Percentiles rank a stretch among this genome's conserved stretches.
phyloP scores from a whole-genome alignment of 2,797 vertebrate species.

The Gobio occitaniae region DNA sequence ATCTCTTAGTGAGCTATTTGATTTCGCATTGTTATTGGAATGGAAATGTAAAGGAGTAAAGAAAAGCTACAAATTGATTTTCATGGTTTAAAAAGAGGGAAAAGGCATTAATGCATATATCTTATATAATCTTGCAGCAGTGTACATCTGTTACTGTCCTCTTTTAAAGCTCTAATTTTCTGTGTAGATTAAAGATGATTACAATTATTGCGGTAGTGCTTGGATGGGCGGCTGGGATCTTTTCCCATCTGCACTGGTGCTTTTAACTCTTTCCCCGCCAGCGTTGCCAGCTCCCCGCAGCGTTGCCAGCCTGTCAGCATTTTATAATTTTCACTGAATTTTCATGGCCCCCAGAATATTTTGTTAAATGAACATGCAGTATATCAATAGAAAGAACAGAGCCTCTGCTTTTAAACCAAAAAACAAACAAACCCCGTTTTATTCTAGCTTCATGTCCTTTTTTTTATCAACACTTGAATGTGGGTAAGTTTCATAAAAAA shows the following conservation, averaged over 20 bases:
- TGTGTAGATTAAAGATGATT: slow-evolving; percentile 39
- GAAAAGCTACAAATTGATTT: slow-evolving; percentile 35
- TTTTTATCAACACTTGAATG: too few species aligned
- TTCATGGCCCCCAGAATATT: too few species aligned
- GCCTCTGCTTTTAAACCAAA: too few species aligned
- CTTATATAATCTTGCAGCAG: slow-evolving; percentile 28
- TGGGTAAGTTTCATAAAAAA: too few species aligned
- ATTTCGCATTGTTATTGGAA: slow-evolving; percentile 6
- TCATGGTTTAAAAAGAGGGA: slow-evolving; percentile 29
- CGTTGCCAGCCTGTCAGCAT: too few species aligned
- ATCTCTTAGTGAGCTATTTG: slow-evolving; percentile 11
- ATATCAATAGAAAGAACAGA: too few species aligned
- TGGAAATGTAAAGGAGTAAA: slow-evolving; percentile 34
- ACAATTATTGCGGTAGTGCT: not conserved
- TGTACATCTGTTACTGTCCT: slow-evolving; percentile 12
- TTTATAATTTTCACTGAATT: too few species aligned
- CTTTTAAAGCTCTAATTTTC: slow-evolving; percentile 29
- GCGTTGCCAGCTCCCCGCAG: too few species aligned
- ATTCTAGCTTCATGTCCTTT: too few species aligned
- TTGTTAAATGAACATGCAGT: too few species aligned
- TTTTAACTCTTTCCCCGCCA: too few species aligned
- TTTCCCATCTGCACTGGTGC: not conserved
- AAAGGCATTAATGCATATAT: not conserved
- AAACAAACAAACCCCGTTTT: too few species aligned
- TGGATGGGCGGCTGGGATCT: not conserved